Evolutionary conservation across 92 coral and sea anemone species (phyloP).

Genomic region (Parazoanthus swiftii): DNA sequence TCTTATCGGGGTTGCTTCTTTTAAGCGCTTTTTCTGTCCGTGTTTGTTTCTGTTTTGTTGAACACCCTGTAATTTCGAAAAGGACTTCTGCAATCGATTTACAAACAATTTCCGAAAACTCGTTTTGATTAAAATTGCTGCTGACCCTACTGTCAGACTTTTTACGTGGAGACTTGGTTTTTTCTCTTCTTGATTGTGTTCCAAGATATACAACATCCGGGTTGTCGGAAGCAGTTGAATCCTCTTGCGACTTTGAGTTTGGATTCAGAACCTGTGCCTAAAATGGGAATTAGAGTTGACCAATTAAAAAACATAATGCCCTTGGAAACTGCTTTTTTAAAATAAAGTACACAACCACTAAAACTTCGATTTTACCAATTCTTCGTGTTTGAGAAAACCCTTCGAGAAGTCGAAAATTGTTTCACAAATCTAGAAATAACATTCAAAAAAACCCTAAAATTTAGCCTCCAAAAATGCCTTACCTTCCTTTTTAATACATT

Average conservation of each 20-base stretch:
- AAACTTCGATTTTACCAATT: not conserved
- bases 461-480: too few species aligned
- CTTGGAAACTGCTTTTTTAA: too few species aligned
- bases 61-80: not conserved
- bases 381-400: too few species aligned
- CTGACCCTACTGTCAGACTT: not conserved
- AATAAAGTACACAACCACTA: too few species aligned
- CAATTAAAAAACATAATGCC: not conserved
- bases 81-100: not conserved
- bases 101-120: not conserved
- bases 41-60: not conserved
- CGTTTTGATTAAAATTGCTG: not conserved
- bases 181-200: not conserved
- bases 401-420: too few species aligned
- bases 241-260: not conserved
- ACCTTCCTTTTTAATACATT: too few species aligned
- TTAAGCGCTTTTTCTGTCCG: not conserved
- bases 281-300: not conserved
- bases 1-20: not conserved
- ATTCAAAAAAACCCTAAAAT: too few species aligned
- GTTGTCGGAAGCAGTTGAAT: not conserved
- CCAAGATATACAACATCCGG: not conserved
- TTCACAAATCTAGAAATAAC: too few species aligned
- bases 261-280: not conserved
- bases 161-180: not conserved